These are phyloP conservation scores for Pyrrhosoma nymphula DNA, from an alignment of 2,888 invertebrate genomes.

Conservation along the genomic window DNA sequence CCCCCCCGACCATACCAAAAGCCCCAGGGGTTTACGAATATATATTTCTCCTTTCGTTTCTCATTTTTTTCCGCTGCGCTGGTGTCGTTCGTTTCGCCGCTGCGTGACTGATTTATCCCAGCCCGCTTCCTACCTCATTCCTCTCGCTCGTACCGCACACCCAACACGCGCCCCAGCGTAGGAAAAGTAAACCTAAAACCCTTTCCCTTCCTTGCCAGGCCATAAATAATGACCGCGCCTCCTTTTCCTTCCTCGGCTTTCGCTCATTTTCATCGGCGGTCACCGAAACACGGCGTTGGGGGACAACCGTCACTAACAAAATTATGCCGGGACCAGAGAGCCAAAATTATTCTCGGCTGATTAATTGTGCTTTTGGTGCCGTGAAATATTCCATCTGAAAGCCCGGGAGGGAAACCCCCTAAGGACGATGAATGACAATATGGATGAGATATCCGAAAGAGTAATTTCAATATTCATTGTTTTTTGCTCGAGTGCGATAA, in stretches of 20 bases:
- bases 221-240: slow-evolving; percentile 22
- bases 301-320: not conserved
- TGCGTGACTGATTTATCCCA: slow-evolving; percentile 39
- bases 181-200: slow-evolving; percentile 16
- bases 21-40: no score
- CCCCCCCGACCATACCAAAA: no score
- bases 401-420: not conserved
- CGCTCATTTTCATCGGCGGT: not conserved
- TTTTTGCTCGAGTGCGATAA: no score
- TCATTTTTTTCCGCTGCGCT: not conserved
- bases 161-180: not conserved
- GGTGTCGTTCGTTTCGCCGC: not conserved
- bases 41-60: not conserved
- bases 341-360: not conserved
- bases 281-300: not conserved
- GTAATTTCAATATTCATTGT: no score
- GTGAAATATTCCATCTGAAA: not conserved
- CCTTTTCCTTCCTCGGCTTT: not conserved
- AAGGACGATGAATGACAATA: not conserved
- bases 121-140: not conserved
- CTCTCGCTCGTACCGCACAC: not conserved
- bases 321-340: not conserved
- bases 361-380: not conserved
- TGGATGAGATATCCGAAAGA: not conserved
- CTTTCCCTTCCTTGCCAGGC: not conserved